Percentiles rank a stretch among this genome's conserved stretches.
Evolutionary conservation across 2,888 invertebrate species (phyloP).

Genomic region (Aproaerema taeniolella): DNA sequence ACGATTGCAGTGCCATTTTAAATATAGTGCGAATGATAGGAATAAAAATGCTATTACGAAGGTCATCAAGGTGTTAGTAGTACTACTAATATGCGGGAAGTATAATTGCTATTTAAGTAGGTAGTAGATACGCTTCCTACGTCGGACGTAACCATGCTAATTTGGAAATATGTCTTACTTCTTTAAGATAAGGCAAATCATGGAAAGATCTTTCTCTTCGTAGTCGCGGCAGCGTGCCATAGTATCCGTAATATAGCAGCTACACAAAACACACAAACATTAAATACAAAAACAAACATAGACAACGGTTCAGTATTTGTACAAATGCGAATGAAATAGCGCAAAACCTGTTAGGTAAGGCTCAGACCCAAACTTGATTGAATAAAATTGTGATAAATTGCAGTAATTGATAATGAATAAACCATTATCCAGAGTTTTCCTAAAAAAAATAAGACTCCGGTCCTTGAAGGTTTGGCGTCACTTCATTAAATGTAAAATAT

Average conservation of each 20-base stretch:
- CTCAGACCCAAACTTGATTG: too few relatives aligned
- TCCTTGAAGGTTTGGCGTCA: too few relatives aligned
- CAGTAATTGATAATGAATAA: too few relatives aligned
- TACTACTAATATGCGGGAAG: constrained; percentile 24
- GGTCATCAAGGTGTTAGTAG: constrained; percentile 23
- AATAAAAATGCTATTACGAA: constrained; percentile 14
- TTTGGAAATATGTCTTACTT: constrained; percentile 78
- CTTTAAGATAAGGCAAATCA: constrained; percentile 86
- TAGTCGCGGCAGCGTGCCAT: constrained; percentile 84
- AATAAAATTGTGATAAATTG: too few relatives aligned
- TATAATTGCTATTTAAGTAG: constrained; percentile 25
- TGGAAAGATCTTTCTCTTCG: constrained; percentile 88
- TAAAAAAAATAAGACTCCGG: too few relatives aligned
- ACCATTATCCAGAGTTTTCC: too few relatives aligned
- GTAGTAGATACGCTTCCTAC: constrained; percentile 18
- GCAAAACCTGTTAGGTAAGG: too few relatives aligned
- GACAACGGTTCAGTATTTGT: too few relatives aligned
- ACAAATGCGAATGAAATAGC: too few relatives aligned
- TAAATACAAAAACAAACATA: constrained; percentile 22
- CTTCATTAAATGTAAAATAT: too few relatives aligned
- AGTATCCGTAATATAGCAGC: constrained; percentile 84
- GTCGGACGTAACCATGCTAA: constrained; percentile 44
- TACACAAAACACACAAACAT: constrained; percentile 62
- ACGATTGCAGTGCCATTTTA: constrained; percentile 23
- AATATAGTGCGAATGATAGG: constrained; percentile 23